Evolutionary conservation across 2,797 vertebrate genomes (phyloP), one percentile per base, ranked within the genome.

Genomic region (Lacerta viridis): DNA sequence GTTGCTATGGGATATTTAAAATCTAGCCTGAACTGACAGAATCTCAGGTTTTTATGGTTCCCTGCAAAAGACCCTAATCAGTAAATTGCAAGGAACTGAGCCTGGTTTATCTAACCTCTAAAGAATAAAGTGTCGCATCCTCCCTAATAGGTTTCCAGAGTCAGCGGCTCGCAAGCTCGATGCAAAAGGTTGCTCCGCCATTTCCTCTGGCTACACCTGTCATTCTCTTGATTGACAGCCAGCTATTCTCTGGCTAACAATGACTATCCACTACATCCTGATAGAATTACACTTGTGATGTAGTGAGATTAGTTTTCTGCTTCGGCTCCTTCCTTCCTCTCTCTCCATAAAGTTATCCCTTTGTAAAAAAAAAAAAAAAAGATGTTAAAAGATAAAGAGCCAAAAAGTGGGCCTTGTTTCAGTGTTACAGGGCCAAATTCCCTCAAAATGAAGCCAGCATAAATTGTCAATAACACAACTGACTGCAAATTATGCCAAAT

Each of bases 301-400:
- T 71, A 68, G 39, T 36, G 66, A 90, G 81, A 87, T 90, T 90
- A 90, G 74, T 84, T 90, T 90, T 84, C 81, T 68, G 33, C 61
- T 33, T 33, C 18, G 27, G 18, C 33, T 76, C 10, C 85, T 87
- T 11, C 87, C 59, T 46, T 29, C 46, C 36, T n/a, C 15, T n/a
- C n/a, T 72, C 33, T 13, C 18, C 41, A 23, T 0, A 2, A 83
- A 18, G 71, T 0, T 27, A 92, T 88, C 43, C 18, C 13, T 59
- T 1, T 13, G 29, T 1, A n/a, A 89, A 55, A 50, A 43, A 43
- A 4, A 43, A 4, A 50, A 50, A 92, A 20, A 17, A 18, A 86
- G 59, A 78, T 3, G 36, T 33, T 46, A 46, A 74, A 86, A 36
- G 8, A 4, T 1, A 61, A 36, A 75, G 78, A 39, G 41, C 50